Conservation (phyloP, 2,797 vertebrate genomes). For the Tolypeutes matacus region DNA sequence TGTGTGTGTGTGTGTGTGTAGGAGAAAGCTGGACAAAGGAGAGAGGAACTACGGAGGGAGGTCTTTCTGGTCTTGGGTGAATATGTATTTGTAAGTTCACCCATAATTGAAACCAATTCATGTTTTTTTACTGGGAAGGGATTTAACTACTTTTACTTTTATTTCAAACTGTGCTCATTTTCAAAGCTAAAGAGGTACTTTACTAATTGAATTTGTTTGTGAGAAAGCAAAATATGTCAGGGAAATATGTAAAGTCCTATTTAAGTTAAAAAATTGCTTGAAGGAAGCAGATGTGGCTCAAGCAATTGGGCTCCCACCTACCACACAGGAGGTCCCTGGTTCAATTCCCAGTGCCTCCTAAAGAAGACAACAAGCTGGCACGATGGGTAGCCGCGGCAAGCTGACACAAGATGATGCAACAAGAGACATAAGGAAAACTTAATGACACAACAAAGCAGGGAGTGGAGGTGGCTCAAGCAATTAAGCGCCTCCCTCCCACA, state of each 20-base stretch:
- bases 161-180: neutral
- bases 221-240: neutral
- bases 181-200: slow-evolving; percentile 15
- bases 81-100: neutral
- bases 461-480: too few relatives aligned
- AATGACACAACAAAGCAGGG: too few relatives aligned
- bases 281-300: too few relatives aligned
- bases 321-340: too few relatives aligned
- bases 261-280: neutral
- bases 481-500: too few relatives aligned
- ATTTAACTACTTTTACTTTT: neutral
- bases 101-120: neutral
- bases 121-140: neutral
- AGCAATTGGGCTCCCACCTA: too few relatives aligned
- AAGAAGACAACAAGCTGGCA: too few relatives aligned
- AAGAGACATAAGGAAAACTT: too few relatives aligned
- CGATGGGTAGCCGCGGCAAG: too few relatives aligned
- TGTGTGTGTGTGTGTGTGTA: neutral
- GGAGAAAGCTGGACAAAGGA: neutral
- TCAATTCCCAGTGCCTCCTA: too few relatives aligned
- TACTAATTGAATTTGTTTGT: neutral
- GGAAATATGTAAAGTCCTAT: neutral
- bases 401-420: too few relatives aligned
- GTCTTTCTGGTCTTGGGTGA: neutral
- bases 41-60: neutral